Conservation (phyloP, 2,797 vertebrate genomes). For the Sciurus vulgaris region DNA sequence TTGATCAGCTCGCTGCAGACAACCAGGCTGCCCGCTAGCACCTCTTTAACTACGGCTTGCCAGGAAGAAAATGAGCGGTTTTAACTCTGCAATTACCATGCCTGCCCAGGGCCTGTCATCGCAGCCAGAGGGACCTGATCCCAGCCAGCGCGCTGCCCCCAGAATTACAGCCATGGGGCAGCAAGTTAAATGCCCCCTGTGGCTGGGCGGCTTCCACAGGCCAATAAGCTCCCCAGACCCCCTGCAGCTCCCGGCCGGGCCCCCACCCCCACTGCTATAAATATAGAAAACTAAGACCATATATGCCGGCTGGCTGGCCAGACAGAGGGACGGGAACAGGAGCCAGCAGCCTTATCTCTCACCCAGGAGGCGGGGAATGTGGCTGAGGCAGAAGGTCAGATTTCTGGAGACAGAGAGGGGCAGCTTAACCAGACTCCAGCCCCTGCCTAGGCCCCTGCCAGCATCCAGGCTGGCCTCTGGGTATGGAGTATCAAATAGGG, state of each 20-base stretch:
- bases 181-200: constrained; percentile 88
- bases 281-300: constrained; percentile 85
- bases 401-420: background rate
- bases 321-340: constrained; percentile 57
- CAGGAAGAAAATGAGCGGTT: constrained; percentile 91
- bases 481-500: background rate
- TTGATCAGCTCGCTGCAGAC: constrained; percentile 93
- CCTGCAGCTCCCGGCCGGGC: background rate
- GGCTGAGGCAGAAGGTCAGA: background rate
- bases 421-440: rapidly evolving
- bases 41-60: constrained; percentile 91
- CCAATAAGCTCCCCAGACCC: constrained; percentile 70
- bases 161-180: constrained; percentile 89
- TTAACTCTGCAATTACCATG: constrained; percentile 91
- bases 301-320: constrained; percentile 4
- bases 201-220: constrained; percentile 84
- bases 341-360: constrained; percentile 74
- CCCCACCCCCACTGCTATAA: constrained; percentile 74
- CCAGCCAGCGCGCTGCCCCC: constrained; percentile 87
- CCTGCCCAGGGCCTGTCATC: constrained; percentile 92
- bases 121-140: constrained; percentile 89
- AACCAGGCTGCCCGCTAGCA: constrained; percentile 92
- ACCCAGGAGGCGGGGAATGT: constrained; percentile 56
- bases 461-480: background rate
- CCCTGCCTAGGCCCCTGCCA: background rate